Evolutionary conservation across 2,888 invertebrate species (phyloP).

Genomic region (Autographa pulchrina): DNA sequence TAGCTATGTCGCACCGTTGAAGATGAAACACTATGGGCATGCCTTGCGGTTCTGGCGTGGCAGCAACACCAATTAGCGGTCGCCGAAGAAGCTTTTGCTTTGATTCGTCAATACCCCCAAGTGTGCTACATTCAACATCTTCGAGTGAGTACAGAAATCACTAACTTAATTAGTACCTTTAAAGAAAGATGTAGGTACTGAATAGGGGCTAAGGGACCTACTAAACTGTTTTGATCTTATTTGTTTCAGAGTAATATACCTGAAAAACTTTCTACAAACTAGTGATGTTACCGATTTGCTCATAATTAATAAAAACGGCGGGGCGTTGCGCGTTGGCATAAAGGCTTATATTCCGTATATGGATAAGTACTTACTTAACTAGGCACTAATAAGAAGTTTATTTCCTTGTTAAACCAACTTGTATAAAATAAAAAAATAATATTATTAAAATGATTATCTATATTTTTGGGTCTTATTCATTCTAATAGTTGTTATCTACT

Average conservation of each 20-base stretch:
- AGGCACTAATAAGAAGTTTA: too few species aligned
- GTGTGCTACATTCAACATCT: slow-evolving; percentile 95
- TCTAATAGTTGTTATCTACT: background rate
- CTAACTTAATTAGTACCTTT: background rate
- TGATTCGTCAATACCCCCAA: slow-evolving; percentile 91
- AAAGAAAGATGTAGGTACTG: background rate
- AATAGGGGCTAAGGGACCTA: background rate
- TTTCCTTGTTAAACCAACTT: too few species aligned
- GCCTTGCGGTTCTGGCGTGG: slow-evolving; percentile 97
- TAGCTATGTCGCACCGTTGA: slow-evolving; percentile 87
- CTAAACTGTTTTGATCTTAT: slow-evolving; percentile 23
- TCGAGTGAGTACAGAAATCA: slow-evolving; percentile 88
- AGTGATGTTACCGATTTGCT: background rate
- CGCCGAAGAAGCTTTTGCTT: slow-evolving; percentile 98
- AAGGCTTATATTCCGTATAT: too few species aligned
- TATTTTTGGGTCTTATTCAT: too few species aligned
- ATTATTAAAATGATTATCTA: too few species aligned
- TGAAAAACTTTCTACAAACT: slow-evolving; percentile 66
- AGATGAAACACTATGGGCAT: slow-evolving; percentile 95
- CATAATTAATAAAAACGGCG: background rate
- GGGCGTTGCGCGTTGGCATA: background rate
- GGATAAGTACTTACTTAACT: too few species aligned
- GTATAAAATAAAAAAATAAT: too few species aligned
- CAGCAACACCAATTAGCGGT: slow-evolving; percentile 95
- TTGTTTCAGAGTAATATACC: slow-evolving; percentile 79